Base-by-base conservation (phyloP, 2,888 invertebrate genomes). In the Steinernema hermaphroditum region DNA sequence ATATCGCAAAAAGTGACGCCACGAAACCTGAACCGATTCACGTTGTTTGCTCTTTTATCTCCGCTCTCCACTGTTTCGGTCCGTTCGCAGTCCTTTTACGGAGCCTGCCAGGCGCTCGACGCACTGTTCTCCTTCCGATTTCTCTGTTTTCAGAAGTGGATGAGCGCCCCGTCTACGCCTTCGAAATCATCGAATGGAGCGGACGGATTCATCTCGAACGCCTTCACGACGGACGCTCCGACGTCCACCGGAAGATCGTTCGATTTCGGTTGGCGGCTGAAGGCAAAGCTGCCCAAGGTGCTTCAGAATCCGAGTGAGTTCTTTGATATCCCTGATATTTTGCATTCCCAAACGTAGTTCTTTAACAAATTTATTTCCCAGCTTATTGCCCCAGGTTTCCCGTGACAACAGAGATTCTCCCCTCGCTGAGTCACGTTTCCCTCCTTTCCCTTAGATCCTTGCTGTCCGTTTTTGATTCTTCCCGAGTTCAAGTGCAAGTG, bases 291-390 rank as follows among this genome's bases (percentile, higher is more conserved):
- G 16, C 62, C 62, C 32, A 62, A 34, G 27, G 62, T 62, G 16
- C 62, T 62, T 29, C 62, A 62, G 16, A 62, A 62, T 62, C 62
- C 62, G 29, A 62, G 62, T 62, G 27, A 29, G 62, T 62, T 29
- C n/a, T n/a, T n/a, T n/a, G n/a, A n/a, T 37, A 37, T 37, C 12
- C 12, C 12, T 37, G 12, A 37, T 37, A 12, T 8, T 37, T n/a
- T n/a, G n/a, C n/a, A n/a, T n/a, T n/a, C n/a, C n/a, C n/a, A n/a
- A n/a, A n/a, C n/a, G n/a, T n/a, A n/a, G n/a, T n/a, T n/a, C n/a
- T n/a, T n/a, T n/a, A n/a, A n/a, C n/a, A n/a, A n/a, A n/a, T 37
- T 12, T 37, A 4, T 37, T 12, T 37, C 6, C 4, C 4, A 37
- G 37, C 12, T 37, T n/a, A n/a, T n/a, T n/a, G n/a, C n/a, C n/a